Evolutionary conservation across 2,113 vertebrate genomes (phyloP).

Genomic region (Clarias batrachus): DNA sequence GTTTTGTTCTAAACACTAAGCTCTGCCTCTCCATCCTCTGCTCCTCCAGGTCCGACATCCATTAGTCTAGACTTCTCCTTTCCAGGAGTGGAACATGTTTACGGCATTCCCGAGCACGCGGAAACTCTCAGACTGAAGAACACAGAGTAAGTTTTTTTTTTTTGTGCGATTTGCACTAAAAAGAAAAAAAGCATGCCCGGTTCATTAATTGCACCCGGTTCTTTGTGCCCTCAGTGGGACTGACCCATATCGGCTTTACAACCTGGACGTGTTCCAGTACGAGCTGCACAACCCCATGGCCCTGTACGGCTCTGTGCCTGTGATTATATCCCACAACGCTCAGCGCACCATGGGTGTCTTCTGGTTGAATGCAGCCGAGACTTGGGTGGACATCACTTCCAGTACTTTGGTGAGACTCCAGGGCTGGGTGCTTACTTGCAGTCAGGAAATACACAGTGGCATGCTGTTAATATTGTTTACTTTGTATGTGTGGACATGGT

Average conservation of each 20-base stretch:
- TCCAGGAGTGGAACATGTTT: slow-evolving; percentile 87
- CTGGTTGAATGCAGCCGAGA: slow-evolving; percentile 94
- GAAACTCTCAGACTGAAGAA: slow-evolving; percentile 83
- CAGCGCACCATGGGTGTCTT: slow-evolving; percentile 84
- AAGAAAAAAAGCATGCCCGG: background rate
- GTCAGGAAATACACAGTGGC: background rate
- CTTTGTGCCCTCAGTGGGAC: slow-evolving; percentile 73
- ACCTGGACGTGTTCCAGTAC: slow-evolving; percentile 94
- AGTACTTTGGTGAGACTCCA: slow-evolving; percentile 78
- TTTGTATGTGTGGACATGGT: background rate
- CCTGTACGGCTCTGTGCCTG: slow-evolving; percentile 84
- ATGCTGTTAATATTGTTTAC: background rate
- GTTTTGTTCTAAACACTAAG: background rate
- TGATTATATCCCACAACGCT: slow-evolving; percentile 83
- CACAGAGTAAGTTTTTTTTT: slow-evolving; percentile 83
- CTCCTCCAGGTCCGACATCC: slow-evolving; percentile 78
- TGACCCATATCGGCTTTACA: slow-evolving; percentile 89
- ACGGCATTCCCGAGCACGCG: slow-evolving; percentile 92
- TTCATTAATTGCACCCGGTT: background rate
- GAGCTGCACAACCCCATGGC: slow-evolving; percentile 91
- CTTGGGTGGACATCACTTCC: slow-evolving; percentile 92
- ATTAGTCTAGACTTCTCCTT: slow-evolving; percentile 89
- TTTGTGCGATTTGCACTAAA: background rate
- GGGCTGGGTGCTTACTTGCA: background rate
- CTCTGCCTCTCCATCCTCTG: slow-evolving; percentile 12